A percentile compares a stretch with the other conserved stretches of the same genome.
Evolutionary conservation across 2,797 vertebrate species (phyloP).

Genomic region (Danio choprae): DNA sequence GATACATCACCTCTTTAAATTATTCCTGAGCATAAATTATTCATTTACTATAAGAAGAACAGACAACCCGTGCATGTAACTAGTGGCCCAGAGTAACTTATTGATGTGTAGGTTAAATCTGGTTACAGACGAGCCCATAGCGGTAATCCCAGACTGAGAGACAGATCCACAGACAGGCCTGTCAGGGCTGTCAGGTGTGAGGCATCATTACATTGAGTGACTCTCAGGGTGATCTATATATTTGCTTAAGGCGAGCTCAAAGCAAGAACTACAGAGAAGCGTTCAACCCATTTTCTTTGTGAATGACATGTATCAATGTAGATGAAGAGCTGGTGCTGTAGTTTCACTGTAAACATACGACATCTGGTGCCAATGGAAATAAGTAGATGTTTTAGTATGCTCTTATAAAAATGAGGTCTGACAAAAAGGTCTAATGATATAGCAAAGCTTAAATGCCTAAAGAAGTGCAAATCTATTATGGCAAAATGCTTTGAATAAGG

Average conservation of each 20-base stretch:
- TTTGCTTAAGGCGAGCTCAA: conserved; percentile 81
- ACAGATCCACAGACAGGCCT: conserved; percentile 59
- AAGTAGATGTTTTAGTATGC: conserved; percentile 48
- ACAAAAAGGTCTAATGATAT: background rate
- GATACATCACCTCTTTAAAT: conserved; percentile 33
- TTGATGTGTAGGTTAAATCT: conserved; percentile 58
- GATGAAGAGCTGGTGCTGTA: conserved; percentile 63
- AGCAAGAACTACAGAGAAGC: conserved; percentile 77
- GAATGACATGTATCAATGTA: conserved; percentile 73
- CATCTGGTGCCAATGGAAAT: conserved; percentile 26
- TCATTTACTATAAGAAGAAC: background rate
- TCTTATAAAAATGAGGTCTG: conserved; percentile 18
- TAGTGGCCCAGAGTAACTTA: conserved; percentile 32
- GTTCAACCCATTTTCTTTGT: conserved; percentile 71
- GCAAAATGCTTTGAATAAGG: background rate
- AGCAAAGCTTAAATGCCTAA: conserved; percentile 11
- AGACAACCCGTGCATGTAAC: conserved; percentile 23
- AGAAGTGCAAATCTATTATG: background rate
- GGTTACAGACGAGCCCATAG: conserved; percentile 74
- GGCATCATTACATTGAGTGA: conserved; percentile 74
- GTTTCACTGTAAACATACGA: conserved; percentile 58
- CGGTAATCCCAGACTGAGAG: conserved; percentile 72
- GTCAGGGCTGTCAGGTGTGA: conserved; percentile 49
- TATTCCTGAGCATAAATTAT: conserved; percentile 25
- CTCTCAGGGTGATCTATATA: conserved; percentile 80